phyloP scores from a whole-genome alignment of 2,888 invertebrate species.

The Chrysina gloriosa region DNA sequence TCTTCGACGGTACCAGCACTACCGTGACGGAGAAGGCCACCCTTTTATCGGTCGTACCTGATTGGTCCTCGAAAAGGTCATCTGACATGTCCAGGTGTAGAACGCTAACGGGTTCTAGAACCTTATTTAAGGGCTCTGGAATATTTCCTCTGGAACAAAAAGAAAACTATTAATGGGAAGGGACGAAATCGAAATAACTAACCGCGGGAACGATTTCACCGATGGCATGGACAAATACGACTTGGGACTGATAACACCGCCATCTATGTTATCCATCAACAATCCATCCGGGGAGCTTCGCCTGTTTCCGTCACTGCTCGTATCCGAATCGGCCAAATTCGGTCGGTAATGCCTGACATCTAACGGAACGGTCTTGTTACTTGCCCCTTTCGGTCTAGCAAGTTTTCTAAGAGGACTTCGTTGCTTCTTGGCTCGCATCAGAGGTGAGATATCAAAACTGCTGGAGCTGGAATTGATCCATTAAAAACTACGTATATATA shows the following conservation, averaged over 20 bases:
- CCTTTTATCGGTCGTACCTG: slow-evolving; percentile 45
- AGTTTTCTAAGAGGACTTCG: slow-evolving; percentile 52
- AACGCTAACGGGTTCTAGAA: slow-evolving; percentile 83
- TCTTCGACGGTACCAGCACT: slow-evolving; percentile 78
- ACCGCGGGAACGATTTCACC: slow-evolving; percentile 85
- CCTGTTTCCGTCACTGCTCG: slow-evolving; percentile 53
- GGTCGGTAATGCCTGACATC: slow-evolving; percentile 42
- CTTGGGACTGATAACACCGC: slow-evolving; percentile 69
- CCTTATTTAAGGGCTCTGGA: slow-evolving; percentile 82
- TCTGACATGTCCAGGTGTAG: slow-evolving; percentile 73
- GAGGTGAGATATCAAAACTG: slow-evolving; percentile 62
- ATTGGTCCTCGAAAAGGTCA: slow-evolving; percentile 51
- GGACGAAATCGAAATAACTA: slow-evolving; percentile 43
- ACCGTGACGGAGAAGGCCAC: slow-evolving; percentile 70
- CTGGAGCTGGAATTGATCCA: slow-evolving; percentile 50
- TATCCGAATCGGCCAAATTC: slow-evolving; percentile 55
- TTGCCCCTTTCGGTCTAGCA: slow-evolving; percentile 58
- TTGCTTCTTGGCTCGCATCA: slow-evolving; percentile 59
- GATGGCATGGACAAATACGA: slow-evolving; percentile 90
- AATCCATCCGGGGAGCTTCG: slow-evolving; percentile 56
- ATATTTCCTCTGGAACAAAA: slow-evolving; percentile 71
- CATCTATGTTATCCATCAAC: slow-evolving; percentile 54
- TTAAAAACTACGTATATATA: background rate
- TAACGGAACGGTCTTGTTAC: slow-evolving; percentile 61
- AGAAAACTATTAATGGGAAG: slow-evolving; percentile 15